A percentile compares a stretch with the other conserved stretches of the same genome.
phyloP scores from a whole-genome alignment of 1,140 invertebrate species.

The Panagrolaimus sp. region DNA sequence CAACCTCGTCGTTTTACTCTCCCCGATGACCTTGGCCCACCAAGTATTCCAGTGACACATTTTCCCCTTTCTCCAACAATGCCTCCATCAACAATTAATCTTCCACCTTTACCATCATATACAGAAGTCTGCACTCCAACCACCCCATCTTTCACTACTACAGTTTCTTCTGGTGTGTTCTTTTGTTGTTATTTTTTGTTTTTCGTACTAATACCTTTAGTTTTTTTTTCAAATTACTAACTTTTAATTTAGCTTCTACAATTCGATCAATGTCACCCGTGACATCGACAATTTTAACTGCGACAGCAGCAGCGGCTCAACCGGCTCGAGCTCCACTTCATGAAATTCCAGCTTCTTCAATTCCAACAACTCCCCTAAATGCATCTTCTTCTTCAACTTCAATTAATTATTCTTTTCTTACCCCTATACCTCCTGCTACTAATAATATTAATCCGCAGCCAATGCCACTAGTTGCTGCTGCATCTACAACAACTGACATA shows the following conservation, averaged over 20 bases:
- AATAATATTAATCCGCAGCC: no score
- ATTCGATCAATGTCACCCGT: not conserved
- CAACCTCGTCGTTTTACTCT: not conserved
- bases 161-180: not conserved
- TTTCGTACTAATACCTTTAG: no score
- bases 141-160: not conserved
- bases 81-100: not conserved
- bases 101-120: conserved; percentile 1
- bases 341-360: not conserved
- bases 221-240: no score
- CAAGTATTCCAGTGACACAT: not conserved
- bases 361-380: no score
- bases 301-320: not conserved
- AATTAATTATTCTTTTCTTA: no score
- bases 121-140: conserved; percentile 8
- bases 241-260: not conserved
- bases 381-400: no score
- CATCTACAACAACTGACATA: no score
- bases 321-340: not conserved
- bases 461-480: no score
- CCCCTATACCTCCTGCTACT: no score
- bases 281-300: not conserved
- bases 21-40: conserved; percentile 5
- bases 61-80: not conserved
- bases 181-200: not conserved